Base-by-base conservation (phyloP, 2,797 vertebrate species). In the Liasis olivaceus region DNA sequence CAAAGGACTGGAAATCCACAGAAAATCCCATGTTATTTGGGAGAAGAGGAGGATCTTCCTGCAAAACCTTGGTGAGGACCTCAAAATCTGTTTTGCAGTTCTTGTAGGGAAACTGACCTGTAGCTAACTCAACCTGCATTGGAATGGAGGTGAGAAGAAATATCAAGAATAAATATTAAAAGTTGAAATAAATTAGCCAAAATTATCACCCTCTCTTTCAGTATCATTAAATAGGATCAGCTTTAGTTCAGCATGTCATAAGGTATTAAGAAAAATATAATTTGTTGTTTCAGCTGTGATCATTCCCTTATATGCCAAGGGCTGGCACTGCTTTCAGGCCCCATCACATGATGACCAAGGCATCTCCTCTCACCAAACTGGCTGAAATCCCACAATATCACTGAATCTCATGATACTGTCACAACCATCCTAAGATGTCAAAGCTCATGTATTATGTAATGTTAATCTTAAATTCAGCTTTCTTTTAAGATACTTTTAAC, bases 1-100 rank as follows among this genome's bases (percentile, higher is more conserved):
- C 99, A 51, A 99, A 99, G 97, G 99, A 99, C 98, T 99, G 99
- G 96, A 99, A 99, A 98, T 99, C 98, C 77, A 98, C 98, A 47
- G 99, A 99, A 97, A 99, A 99, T 93, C 98, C 99, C 99, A 99
- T 99, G 97, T 98, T 96, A 1, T 98, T 98, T 42, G 99, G 99
- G 96, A 99, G 97, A 92, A 99, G 98, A 0, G 99, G 99, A 72
- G 99, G 99, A 93, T 99, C 99, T 96, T 99, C 99, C 97, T 99
- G 99, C 90, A 99, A 98, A 96, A 99, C 99, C 98, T 99, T 99
- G 98, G 99, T 99, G 97, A 99, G 98, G 95, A 99, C 99, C 97
- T 99, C 99, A 93, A 99, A 99, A 96, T 99, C 99, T 3, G 99
- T 99, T 97, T 99, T 99, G 96, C 99, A 99, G 97, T 99, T 99